Evolutionary conservation across 2,797 vertebrate species (phyloP), one percentile per base, ranked within the genome.

Genomic region (Gallinago stenura): DNA sequence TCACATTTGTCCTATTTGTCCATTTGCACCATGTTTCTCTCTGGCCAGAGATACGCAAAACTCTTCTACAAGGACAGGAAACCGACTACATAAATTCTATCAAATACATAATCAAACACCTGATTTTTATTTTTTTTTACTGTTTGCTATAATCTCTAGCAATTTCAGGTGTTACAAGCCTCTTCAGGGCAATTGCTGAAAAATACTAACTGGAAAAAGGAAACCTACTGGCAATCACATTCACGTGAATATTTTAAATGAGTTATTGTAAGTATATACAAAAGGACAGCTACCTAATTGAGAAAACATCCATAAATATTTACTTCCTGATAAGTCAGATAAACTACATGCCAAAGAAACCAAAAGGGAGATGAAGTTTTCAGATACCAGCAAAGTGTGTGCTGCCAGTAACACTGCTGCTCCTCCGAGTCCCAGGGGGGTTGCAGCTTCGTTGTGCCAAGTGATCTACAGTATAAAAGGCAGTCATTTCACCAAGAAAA

Each of bases 301-400:
- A 86, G 51, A 92, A 87, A 95, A 83, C 50, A 81, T 83, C 61
- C 84, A 88, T 33, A 92, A 94, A 93, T 78, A 89, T 85, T 94
- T 92, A 79, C 64, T 93, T 96, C 56, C 73, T 79, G 66, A 15
- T 79, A 87, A 64, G 31, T 35, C 72, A 72, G 41, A 86, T 65
- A 91, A 91, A 0, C 0, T 37, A 31, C 45, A 54, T 57, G 12
- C 19, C 35, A 79, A 71, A 82, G 2, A 83, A 73, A 60, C 3
- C 41, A 43, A 43, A 43, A 43, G 41, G 3, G 31, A 83, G 53
- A 73, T 48, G 2, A 70, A 56, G 39, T 54, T 85, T 91, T 31
- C 78, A 60, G 25, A 50, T 26, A 51, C 7, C 39, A 12, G 33
- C 31, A 65, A 50, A 65, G 25, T 0, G 0, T 24, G 45, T 80